Base-by-base conservation (phyloP, 2,888 invertebrate species). In the Brassicogethes aeneus region DNA sequence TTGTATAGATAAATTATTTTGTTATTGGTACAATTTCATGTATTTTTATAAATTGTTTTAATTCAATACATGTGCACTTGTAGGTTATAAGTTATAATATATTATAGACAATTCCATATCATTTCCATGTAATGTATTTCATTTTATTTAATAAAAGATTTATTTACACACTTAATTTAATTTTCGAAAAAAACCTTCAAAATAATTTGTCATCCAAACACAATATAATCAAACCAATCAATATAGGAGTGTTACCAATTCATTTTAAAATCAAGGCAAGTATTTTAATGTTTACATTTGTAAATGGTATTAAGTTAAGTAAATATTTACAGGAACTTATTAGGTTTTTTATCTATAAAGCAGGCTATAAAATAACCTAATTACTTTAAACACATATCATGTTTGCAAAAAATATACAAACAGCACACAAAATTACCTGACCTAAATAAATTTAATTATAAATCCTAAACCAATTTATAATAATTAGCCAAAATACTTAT, bases 1-100 rank as follows among this genome's bases (percentile, higher is more conserved):
- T 54, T 58, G 55, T 58, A 56, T 54, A 54, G 54, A 52, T 53
- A 53, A 43, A 43, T 44, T 48, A 46, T 41, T 47, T 45, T 50
- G 42, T 45, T 43, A 44, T 44, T 42, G 44, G 36, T 43, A 41
- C 44, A 50, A 39, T 47, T 39, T 49, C 40, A 46, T 47, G 46
- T 48, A 45, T 47, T 51, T 51, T 51, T 51, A 46, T 53, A 50
- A 48, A 51, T 50, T 46, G 43, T 51, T 47, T 45, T 43, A 39
- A 37, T 46, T 44, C 46, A 43, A 44, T 51, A 23, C 10, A 23
- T 48, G 47, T 43, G 53, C 53, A 53, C 53, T 51, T 53, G 53
- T 51, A 53, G 51, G 48, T 47, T 39, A 43, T 39, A 45, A 36
- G 39, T 46, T 43, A 38, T 45, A 41, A 41, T 43, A 45, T 47